Conservation (phyloP, 2,888 invertebrate genomes). For the Peribatodes rhomboidaria region DNA sequence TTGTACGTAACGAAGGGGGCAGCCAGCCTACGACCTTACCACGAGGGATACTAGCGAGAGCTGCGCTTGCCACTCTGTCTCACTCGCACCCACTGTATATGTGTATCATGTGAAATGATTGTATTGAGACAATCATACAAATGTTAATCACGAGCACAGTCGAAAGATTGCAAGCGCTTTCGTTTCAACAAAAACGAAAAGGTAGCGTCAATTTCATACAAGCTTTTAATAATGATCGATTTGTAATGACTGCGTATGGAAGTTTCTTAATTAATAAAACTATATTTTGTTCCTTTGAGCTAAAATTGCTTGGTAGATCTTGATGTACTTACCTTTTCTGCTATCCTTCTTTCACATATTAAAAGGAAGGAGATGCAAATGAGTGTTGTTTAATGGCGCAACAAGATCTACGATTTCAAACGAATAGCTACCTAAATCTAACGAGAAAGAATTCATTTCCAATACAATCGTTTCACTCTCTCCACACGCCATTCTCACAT, state of each 20-base stretch:
- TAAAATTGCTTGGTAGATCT: neutral
- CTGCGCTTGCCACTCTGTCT: constrained; percentile 77
- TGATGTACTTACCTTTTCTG: neutral
- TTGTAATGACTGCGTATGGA: neutral
- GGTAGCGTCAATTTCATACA: neutral
- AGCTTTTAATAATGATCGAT: neutral
- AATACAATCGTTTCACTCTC: constrained; percentile 60
- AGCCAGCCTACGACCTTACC: constrained; percentile 77
- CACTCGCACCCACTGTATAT: constrained; percentile 51
- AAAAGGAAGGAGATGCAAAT: neutral
- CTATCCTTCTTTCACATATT: neutral
- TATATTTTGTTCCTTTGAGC: neutral
- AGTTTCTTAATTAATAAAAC: neutral
- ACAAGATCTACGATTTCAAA: neutral
- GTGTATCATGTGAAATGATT: constrained; percentile 61
- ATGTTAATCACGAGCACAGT: neutral
- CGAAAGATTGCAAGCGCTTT: neutral
- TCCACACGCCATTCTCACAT: constrained; percentile 59
- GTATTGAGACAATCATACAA: constrained; percentile 44
- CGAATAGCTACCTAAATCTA: neutral
- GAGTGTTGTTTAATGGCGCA: neutral
- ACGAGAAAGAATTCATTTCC: neutral
- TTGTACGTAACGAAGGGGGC: constrained; percentile 66
- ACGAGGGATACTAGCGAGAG: constrained; percentile 48
- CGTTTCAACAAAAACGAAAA: neutral